Base-by-base conservation (phyloP, 2,888 invertebrate species). In the Meiosimyza platycephala region DNA sequence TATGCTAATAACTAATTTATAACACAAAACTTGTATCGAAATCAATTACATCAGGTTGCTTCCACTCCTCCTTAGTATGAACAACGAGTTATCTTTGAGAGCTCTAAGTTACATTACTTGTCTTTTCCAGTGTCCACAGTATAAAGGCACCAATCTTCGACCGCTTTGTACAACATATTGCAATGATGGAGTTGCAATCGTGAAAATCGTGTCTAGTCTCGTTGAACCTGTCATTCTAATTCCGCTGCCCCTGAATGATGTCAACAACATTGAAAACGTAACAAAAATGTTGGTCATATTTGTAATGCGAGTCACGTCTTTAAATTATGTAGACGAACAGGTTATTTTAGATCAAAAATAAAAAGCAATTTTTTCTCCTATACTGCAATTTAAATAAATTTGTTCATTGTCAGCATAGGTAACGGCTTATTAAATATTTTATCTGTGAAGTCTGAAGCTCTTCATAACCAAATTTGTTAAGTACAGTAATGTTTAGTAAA, bases 351-450 rank as follows among this genome's bases (percentile, higher is more conserved):
- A 55, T 55, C 18, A 18, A 40, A 40, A 40, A 40, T 9, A 9
- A 40, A 40, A 40, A 40, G 16, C 22, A 18, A 18, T 16, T 6
- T 22, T 6, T 33, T 48, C n/a, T 5, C 16, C 4, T 28, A 28
- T n/a, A n/a, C 16, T 15, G 62, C 47, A 62, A 47, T 47, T 62
- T 62, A 62, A 62, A 62, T 62, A 40, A 47, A 62, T 63, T 48
- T 47, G 13, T 48, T 9, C 57, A 15, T 59, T 33, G 57, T 68
- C 48, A 57, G 54, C 47, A 47, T 68, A n/a, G 33, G 18, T 47
- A 68, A 22, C 64, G 54, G 60, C 28, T 18, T 55, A 9, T 4
- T 4, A 28, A 28, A 28, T 28, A 28, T 28, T 4, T 28, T 3
- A 3, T 28, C 28, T 28, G 22, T 22, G 22, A 22, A 22, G 22